A percentile compares a stretch with the other conserved stretches of the same genome.
Evolutionary conservation across 2,888 invertebrate genomes (phyloP).

Genomic region (Hydropsyche betteni): DNA sequence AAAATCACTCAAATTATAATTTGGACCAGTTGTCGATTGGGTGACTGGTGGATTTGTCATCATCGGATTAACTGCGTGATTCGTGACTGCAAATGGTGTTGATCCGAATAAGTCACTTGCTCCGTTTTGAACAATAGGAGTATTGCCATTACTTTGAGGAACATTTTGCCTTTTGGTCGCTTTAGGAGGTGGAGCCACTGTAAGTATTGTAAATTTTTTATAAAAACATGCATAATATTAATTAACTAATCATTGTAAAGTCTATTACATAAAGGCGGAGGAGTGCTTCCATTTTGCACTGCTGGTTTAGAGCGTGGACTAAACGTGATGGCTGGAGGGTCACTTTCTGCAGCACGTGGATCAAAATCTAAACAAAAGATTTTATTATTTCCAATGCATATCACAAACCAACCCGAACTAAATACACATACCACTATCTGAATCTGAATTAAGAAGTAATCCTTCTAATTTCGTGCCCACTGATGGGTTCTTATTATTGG

Average conservation of each 20-base stretch:
- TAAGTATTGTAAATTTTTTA: slow-evolving; percentile 53
- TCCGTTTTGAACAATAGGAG: slow-evolving; percentile 60
- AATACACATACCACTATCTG: slow-evolving; percentile 72
- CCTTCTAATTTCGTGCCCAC: slow-evolving; percentile 84
- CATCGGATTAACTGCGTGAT: slow-evolving; percentile 49
- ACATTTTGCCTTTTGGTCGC: slow-evolving; percentile 68
- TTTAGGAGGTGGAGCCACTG: slow-evolving; percentile 92
- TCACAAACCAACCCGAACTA: not conserved
- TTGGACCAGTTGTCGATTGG: slow-evolving; percentile 51
- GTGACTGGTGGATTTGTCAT: not conserved
- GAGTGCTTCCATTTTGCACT: slow-evolving; percentile 58
- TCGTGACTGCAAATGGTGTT: slow-evolving; percentile 72
- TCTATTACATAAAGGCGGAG: slow-evolving; percentile 76
- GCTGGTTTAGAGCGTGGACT: slow-evolving; percentile 56
- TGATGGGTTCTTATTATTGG: slow-evolving; percentile 66
- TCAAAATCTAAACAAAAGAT: slow-evolving; percentile 73
- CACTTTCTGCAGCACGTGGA: slow-evolving; percentile 83
- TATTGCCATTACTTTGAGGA: slow-evolving; percentile 55
- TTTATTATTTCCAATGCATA: not conserved
- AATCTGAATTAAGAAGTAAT: slow-evolving; percentile 77
- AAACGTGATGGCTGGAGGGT: slow-evolving; percentile 58
- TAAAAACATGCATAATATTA: not conserved
- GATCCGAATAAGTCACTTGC: slow-evolving; percentile 84
- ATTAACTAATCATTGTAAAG: not conserved
- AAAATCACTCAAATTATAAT: slow-evolving; percentile 64